Evolutionary conservation across 2,113 vertebrate species (phyloP), one percentile per base, ranked within the genome.

Genomic region (Ceyx melanurus): DNA sequence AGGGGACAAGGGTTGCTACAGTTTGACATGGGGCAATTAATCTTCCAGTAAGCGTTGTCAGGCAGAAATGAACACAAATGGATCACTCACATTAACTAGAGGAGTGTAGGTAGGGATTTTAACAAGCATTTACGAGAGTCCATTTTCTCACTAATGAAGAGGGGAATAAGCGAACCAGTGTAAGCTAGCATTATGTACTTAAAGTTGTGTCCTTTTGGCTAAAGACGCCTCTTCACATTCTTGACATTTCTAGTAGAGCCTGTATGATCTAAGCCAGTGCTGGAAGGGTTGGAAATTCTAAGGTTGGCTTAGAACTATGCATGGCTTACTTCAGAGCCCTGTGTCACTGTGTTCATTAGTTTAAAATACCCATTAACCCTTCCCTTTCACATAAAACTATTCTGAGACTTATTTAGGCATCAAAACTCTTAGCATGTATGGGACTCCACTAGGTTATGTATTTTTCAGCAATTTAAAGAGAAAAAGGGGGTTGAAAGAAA

Each of bases 71-170:
- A 99, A 99, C 99, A 99, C 98, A 99, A 99, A 99, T 99, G 99
- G 99, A 99, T 99, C 98, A 98, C 98, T 98, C 98, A 98, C 98
- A 99, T 99, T 99, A 99, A 99, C 98, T 98, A 98, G 97, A 98
- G 98, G 98, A 99, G 99, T 98, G 98, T 99, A 99, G 99, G 99
- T 99, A 99, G 98, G 98, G 99, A 98, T 99, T 99, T 99, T 99
- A 99, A 99, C 99, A 99, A 99, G 99, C 99, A 98, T 99, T 99
- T 99, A 99, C 98, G 98, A 99, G 99, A 99, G 99, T 99, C 99
- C 99, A 99, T 99, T 99, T 99, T 99, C 99, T 98, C 98, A 97
- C 98, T 99, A 99, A 99, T 99, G 99, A 99, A 99, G 99, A 99
- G 98, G 98, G 98, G 98, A 99, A 99, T 99, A 99, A 98, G 98